A percentile compares a stretch with the other conserved stretches of the same genome.
These are phyloP conservation scores for Onychorhynchus coronatus DNA, from an alignment of 2,113 vertebrate species.

Conservation along the genomic window DNA sequence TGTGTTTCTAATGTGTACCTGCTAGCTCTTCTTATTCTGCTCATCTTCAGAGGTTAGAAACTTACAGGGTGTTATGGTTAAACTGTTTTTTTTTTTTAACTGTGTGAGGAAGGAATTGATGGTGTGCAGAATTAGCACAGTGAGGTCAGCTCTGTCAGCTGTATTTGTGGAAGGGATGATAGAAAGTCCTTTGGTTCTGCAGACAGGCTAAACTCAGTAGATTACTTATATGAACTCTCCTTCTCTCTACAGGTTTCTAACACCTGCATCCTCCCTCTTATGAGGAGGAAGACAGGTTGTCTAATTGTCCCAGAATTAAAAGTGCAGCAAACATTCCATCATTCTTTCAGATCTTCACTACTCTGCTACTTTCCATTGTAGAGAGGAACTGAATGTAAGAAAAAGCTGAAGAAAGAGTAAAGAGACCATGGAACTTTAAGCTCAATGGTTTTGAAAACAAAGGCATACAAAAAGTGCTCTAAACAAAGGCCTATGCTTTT, in stretches of 20 bases:
- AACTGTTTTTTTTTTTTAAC: neutral
- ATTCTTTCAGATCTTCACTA: neutral
- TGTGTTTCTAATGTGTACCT: neutral
- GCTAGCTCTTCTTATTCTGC: neutral
- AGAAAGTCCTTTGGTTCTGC: neutral
- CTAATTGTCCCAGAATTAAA: neutral
- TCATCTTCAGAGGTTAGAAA: neutral
- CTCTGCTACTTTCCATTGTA: neutral
- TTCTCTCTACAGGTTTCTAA: neutral
- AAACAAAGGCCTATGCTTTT: accelerated
- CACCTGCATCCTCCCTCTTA: neutral
- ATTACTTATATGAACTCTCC: neutral
- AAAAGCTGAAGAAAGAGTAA: neutral
- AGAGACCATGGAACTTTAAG: neutral
- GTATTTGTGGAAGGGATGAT: neutral
- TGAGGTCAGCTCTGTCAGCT: neutral
- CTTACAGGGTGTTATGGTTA: neutral
- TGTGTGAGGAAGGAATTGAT: neutral
- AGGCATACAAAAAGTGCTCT: neutral
- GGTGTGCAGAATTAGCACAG: neutral
- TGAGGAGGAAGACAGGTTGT: neutral
- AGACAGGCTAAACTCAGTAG: neutral
- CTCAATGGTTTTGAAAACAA: neutral
- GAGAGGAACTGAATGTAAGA: neutral
- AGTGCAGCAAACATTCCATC: neutral